phyloP scores from a whole-genome alignment of 2,113 vertebrate genomes.

The Scomber colias region DNA sequence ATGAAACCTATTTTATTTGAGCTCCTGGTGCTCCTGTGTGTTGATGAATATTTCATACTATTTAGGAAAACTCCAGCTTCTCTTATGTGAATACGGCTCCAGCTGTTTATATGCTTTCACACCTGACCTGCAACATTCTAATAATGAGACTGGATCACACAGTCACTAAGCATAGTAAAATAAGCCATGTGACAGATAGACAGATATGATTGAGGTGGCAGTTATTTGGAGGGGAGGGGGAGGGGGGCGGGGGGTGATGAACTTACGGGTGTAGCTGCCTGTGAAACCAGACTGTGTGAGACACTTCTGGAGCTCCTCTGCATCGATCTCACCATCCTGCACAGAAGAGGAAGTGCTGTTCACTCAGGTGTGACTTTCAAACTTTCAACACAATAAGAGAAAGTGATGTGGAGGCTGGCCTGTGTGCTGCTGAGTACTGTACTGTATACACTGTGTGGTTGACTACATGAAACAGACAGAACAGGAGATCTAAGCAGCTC shows the following conservation, averaged over 20 bases:
- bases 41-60: no score
- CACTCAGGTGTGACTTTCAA: neutral
- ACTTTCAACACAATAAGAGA: neutral
- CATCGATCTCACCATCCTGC: constrained; percentile 91
- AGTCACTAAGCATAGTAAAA: no score
- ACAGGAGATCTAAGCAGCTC: no score
- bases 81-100: neutral
- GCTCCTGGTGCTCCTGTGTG: no score
- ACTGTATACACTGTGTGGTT: no score
- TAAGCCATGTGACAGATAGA: no score
- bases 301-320: constrained; percentile 91
- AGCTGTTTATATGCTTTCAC: neutral
- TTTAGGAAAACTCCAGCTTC: no score
- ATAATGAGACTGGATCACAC: no score
- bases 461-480: no score
- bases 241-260: neutral
- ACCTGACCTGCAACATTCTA: no score
- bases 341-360: neutral
- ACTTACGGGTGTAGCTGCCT: constrained; percentile 89
- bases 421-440: neutral
- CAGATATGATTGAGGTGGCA: no score
- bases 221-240: neutral
- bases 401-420: neutral
- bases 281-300: constrained; percentile 90
- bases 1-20: no score